Percentiles rank a stretch among this genome's conserved stretches.
Evolutionary conservation across 2,888 invertebrate species (phyloP).

Genomic region (Dryobotodes eremita): DNA sequence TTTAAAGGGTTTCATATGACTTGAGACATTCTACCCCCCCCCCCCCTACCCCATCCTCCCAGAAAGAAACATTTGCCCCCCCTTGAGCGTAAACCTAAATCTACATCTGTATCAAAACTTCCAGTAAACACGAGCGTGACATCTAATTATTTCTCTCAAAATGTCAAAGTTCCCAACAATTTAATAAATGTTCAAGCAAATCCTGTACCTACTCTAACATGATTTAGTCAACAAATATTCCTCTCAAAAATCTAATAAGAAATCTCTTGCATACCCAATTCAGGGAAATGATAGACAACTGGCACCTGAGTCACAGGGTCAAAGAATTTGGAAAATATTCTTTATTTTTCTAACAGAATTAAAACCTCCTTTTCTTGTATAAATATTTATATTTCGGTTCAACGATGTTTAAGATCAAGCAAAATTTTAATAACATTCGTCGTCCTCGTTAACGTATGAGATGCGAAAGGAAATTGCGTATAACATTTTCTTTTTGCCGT

Average conservation of each 20-base stretch:
- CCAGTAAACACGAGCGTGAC: not conserved
- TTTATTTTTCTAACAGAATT: slow-evolving; percentile 17
- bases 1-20: too few species aligned
- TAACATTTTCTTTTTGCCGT: slow-evolving; percentile 12
- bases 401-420: slow-evolving; percentile 40
- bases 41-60: too few species aligned
- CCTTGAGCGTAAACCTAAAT: too few species aligned
- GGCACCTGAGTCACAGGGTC: slow-evolving; percentile 32
- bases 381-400: slow-evolving; percentile 55
- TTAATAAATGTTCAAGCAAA: slow-evolving; percentile 26
- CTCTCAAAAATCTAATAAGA: slow-evolving; percentile 17
- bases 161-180: not conserved
- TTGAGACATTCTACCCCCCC: too few species aligned
- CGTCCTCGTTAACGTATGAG: slow-evolving; percentile 19
- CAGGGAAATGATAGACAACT: slow-evolving; percentile 45
- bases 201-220: slow-evolving; percentile 19
- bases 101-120: not conserved
- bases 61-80: too few species aligned
- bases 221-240: slow-evolving; percentile 40
- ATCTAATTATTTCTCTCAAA: not conserved
- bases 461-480: slow-evolving; percentile 30
- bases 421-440: slow-evolving; percentile 47
- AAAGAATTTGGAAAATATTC: slow-evolving; percentile 29
- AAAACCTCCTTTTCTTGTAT: slow-evolving; percentile 13
- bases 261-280: slow-evolving; percentile 39